Evolutionary conservation across 1,140 invertebrate species (phyloP).

Genomic region (Portunus trituberculatus): DNA sequence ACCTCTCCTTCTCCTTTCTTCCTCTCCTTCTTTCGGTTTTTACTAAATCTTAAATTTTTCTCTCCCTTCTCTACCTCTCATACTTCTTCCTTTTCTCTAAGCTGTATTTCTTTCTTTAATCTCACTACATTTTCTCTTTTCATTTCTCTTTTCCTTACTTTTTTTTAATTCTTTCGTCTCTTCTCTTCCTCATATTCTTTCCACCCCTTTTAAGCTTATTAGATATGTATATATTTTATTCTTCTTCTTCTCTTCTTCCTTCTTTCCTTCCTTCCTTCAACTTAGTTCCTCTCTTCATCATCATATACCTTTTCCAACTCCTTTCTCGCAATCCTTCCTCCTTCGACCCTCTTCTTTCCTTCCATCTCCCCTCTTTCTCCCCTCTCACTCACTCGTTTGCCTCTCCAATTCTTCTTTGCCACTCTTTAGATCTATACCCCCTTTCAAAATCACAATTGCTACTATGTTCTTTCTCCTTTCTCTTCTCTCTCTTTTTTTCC

Average conservation of each 20-base stretch:
- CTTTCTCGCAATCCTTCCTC: background rate
- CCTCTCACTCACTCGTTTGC: background rate
- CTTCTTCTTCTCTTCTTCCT: background rate
- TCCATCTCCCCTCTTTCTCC: background rate
- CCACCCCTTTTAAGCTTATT: too few species aligned
- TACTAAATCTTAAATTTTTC: too few species aligned
- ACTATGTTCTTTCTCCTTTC: background rate
- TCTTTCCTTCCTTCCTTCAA: background rate
- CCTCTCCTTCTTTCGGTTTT: too few species aligned
- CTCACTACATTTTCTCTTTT: too few species aligned
- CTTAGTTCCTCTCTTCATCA: background rate
- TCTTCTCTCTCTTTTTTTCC: background rate
- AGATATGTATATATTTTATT: background rate
- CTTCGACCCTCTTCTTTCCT: background rate
- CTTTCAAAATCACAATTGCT: background rate
- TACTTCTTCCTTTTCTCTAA: too few species aligned
- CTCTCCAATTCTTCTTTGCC: background rate
- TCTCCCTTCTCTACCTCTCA: too few species aligned
- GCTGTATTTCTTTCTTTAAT: too few species aligned
- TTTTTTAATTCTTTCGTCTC: too few species aligned
- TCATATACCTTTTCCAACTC: background rate
- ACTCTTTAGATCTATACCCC: background rate
- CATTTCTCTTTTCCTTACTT: too few species aligned
- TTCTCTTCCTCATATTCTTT: too few species aligned
- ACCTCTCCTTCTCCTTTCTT: background rate